Percentiles rank a stretch among this genome's conserved stretches.
Conservation (phyloP, 2,113 vertebrate genomes). For the Pelusios castaneus region DNA sequence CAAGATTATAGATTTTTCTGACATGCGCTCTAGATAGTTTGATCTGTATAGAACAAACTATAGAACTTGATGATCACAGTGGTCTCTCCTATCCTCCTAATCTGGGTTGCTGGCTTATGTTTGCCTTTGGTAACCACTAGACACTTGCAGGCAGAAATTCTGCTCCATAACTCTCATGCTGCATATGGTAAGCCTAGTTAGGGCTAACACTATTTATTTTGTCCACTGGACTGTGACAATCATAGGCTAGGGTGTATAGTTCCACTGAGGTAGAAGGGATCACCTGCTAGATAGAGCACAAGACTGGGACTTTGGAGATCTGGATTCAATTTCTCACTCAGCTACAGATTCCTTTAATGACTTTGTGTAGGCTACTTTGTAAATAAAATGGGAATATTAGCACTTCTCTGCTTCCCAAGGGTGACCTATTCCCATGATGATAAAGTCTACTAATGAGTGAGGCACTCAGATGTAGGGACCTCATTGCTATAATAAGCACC, state of each 20-base stretch:
- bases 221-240: not conserved
- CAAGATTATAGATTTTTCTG: too few relatives aligned
- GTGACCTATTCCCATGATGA: not conserved
- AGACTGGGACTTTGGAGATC: not conserved
- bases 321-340: not conserved
- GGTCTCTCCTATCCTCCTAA: not conserved
- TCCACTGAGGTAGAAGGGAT: not conserved
- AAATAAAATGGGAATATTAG: not conserved
- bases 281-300: not conserved
- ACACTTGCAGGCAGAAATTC: not conserved
- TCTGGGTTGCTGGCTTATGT: not conserved
- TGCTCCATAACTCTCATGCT: not conserved
- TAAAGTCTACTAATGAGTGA: not conserved
- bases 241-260: rapidly evolving
- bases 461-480: not conserved
- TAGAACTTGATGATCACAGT: not conserved
- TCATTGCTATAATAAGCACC: not conserved
- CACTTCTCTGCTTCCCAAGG: not conserved
- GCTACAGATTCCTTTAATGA: not conserved
- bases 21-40: not conserved
- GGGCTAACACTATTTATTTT: not conserved
- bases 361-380: not conserved
- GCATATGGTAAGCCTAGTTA: not conserved
- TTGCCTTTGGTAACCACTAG: not conserved
- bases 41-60: not conserved